Evolutionary conservation across 2,888 invertebrate genomes (phyloP).

Genomic region (Eupithecia exiguata): DNA sequence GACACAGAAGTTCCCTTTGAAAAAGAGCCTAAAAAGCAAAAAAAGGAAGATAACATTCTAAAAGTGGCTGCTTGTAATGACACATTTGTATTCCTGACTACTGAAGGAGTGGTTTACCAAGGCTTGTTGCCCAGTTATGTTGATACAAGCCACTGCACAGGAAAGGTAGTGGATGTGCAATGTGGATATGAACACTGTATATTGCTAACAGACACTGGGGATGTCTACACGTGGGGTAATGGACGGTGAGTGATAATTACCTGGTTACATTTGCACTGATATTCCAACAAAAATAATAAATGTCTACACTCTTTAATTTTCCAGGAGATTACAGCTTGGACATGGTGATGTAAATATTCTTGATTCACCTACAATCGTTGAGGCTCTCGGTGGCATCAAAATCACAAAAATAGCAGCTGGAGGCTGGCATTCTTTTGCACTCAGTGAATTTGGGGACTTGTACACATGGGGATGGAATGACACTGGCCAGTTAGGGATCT

Average conservation of each 20-base stretch:
- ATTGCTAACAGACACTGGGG: constrained; percentile 87
- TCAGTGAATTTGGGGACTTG: constrained; percentile 91
- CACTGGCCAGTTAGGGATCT: constrained; percentile 91
- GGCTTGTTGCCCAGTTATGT: constrained; percentile 85
- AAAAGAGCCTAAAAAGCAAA: constrained; percentile 50
- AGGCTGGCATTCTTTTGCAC: constrained; percentile 93
- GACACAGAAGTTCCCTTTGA: constrained; percentile 54
- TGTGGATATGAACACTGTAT: constrained; percentile 93
- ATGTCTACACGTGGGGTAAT: constrained; percentile 92
- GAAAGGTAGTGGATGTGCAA: constrained; percentile 85
- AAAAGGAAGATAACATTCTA: constrained; percentile 49
- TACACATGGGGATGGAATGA: constrained; percentile 97
- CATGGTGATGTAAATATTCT: constrained; percentile 87
- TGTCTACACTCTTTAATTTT: constrained; percentile 3
- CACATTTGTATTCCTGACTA: constrained; percentile 61
- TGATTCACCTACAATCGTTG: constrained; percentile 86
- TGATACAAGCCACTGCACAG: constrained; percentile 77
- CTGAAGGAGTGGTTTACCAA: constrained; percentile 75
- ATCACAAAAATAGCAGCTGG: constrained; percentile 89
- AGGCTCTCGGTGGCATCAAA: constrained; percentile 89
- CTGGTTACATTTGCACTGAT: neutral
- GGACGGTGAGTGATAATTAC: constrained; percentile 85
- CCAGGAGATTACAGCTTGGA: constrained; percentile 94
- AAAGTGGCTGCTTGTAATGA: constrained; percentile 60
- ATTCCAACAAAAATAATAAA: neutral